Conservation (phyloP, 2,888 invertebrate species). For the Tryphoninae sp. region DNA sequence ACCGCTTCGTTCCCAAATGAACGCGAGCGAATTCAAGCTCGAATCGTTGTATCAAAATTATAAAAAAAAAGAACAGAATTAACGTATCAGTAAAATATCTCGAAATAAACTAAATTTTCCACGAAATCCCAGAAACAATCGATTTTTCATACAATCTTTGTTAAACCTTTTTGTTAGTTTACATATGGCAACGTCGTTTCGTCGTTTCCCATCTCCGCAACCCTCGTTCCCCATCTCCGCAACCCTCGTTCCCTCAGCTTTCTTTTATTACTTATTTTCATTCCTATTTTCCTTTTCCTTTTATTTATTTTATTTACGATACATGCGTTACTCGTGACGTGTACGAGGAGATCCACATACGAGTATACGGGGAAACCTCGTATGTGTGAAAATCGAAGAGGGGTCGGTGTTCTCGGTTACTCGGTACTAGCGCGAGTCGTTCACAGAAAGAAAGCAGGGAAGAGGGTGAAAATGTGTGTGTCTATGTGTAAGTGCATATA, state of each 20-base stretch:
- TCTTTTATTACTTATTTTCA: slow-evolving; percentile 36
- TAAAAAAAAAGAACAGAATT: too few relatives aligned
- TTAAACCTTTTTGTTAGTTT: background rate
- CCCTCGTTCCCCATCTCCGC: background rate
- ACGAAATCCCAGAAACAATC: background rate
- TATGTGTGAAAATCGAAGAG: slow-evolving; percentile 19
- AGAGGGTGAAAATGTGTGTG: slow-evolving; percentile 36
- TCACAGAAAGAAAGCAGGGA: slow-evolving; percentile 40
- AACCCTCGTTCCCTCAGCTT: too few relatives aligned
- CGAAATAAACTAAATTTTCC: background rate
- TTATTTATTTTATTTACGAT: slow-evolving; percentile 35
- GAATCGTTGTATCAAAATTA: too few relatives aligned
- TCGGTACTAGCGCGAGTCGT: slow-evolving; percentile 33
- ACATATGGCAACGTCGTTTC: too few relatives aligned
- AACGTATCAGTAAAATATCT: too few relatives aligned
- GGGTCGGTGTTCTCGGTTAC: background rate
- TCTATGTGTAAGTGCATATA: slow-evolving; percentile 12
- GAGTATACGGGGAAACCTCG: background rate
- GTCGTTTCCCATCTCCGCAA: background rate
- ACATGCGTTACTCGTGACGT: background rate
- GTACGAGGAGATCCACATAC: background rate
- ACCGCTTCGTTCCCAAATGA: too few relatives aligned
- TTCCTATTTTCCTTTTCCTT: slow-evolving; percentile 59
- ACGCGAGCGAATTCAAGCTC: too few relatives aligned
- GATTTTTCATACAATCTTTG: background rate